These are phyloP conservation scores for Clarias magur DNA, from an alignment of 2,113 vertebrate species.

Conservation along the genomic window DNA sequence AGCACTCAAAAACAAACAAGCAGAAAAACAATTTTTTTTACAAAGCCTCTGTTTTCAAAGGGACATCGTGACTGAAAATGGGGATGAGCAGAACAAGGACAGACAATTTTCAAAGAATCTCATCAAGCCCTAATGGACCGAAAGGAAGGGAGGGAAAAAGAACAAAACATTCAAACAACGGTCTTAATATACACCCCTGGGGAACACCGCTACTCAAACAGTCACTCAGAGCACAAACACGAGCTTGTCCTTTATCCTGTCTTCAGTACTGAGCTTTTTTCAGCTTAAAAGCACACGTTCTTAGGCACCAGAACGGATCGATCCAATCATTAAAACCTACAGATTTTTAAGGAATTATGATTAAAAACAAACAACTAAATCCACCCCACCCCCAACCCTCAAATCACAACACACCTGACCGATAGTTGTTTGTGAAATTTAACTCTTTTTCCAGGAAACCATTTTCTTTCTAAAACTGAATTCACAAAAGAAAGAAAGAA, in stretches of 20 bases:
- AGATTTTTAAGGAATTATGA: neutral
- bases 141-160: neutral
- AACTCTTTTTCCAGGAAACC: slow-evolving; percentile 58
- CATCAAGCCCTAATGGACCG: neutral
- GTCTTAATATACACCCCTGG: neutral
- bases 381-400: neutral
- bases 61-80: neutral
- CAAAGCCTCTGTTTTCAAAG: neutral
- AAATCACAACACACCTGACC: neutral
- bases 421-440: slow-evolving; percentile 61
- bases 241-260: neutral
- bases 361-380: neutral
- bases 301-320: neutral
- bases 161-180: neutral
- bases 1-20: neutral
- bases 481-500: slow-evolving; percentile 54
- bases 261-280: neutral
- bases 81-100: neutral
- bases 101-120: neutral
- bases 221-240: neutral
- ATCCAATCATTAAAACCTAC: neutral
- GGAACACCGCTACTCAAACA: neutral
- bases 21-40: neutral
- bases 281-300: neutral
- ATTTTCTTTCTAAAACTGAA: slow-evolving; percentile 45